Percentiles rank a stretch among this genome's conserved stretches.
These are phyloP conservation scores for Trochalopteron elliotii DNA, from an alignment of 2,113 vertebrate species.

Conservation along the genomic window DNA sequence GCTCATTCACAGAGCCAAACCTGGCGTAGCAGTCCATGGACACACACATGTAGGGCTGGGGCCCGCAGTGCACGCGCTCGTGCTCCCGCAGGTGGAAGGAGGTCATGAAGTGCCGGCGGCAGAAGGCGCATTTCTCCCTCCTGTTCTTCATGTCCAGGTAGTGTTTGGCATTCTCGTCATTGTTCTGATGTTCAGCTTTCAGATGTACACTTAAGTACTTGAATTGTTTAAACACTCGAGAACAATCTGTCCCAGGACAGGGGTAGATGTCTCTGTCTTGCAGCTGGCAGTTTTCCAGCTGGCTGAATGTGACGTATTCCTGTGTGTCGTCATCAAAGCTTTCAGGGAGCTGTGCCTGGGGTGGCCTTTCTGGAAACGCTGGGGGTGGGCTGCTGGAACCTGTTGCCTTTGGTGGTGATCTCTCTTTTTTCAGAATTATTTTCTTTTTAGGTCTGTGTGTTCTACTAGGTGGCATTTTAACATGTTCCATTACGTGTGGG, in stretches of 20 bases:
- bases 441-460: slow-evolving; percentile 73
- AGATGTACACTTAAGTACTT: slow-evolving; percentile 95
- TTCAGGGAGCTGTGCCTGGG: slow-evolving; percentile 62
- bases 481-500: slow-evolving; percentile 88
- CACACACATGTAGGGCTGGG: slow-evolving; percentile 86
- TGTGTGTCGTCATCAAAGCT: slow-evolving; percentile 79
- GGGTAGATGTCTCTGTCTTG: slow-evolving; percentile 92
- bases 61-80: slow-evolving; percentile 83
- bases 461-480: slow-evolving; percentile 80
- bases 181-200: slow-evolving; percentile 89
- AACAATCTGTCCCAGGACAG: slow-evolving; percentile 90
- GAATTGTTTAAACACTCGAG: slow-evolving; percentile 90
- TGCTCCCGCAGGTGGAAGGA: slow-evolving; percentile 90
- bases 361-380: slow-evolving; percentile 51
- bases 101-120: slow-evolving; percentile 90
- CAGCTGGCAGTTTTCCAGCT: slow-evolving; percentile 83
- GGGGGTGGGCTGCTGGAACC: slow-evolving; percentile 58
- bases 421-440: slow-evolving; percentile 73
- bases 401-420: slow-evolving; percentile 51
- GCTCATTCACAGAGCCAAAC: slow-evolving; percentile 87
- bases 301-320: slow-evolving; percentile 89
- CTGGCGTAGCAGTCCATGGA: slow-evolving; percentile 86
- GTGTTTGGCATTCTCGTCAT: slow-evolving; percentile 90
- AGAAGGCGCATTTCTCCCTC: slow-evolving; percentile 92
- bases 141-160: slow-evolving; percentile 92